These are phyloP conservation scores for Perodicticus potto DNA, from an alignment of 2,797 vertebrate species.

Conservation along the genomic window DNA sequence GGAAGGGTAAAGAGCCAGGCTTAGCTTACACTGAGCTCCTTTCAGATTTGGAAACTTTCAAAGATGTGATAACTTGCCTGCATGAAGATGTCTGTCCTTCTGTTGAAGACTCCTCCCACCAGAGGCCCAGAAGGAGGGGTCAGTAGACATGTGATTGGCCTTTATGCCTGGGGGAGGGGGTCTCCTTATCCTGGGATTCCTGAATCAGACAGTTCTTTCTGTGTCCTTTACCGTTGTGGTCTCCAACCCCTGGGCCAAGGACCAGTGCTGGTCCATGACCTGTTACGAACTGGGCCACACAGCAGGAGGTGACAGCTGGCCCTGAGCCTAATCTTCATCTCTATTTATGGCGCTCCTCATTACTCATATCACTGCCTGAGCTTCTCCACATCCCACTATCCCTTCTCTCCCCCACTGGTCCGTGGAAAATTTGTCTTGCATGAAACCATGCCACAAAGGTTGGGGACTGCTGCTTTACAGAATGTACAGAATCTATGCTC, in stretches of 20 bases:
- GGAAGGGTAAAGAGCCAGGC: background rate
- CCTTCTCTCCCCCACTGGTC: too few species aligned
- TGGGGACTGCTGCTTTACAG: background rate
- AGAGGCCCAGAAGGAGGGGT: background rate
- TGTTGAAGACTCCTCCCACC: fast-evolving
- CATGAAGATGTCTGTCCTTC: fast-evolving
- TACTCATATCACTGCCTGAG: too few species aligned
- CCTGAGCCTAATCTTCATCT: too few species aligned
- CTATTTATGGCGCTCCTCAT: too few species aligned
- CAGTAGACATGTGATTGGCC: fast-evolving
- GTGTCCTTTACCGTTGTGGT: background rate
- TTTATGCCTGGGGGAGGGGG: fast-evolving
- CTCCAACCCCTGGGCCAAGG: too few species aligned
- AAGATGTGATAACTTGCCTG: fast-evolving
- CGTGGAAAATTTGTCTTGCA: too few species aligned
- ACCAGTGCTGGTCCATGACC: too few species aligned
- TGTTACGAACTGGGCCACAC: too few species aligned
- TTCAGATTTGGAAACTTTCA: background rate
- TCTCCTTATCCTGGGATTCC: background rate
- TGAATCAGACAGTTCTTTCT: fast-evolving
- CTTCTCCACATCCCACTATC: too few species aligned
- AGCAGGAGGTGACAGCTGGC: too few species aligned
- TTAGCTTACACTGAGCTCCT: fast-evolving
- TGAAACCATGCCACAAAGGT: too few species aligned
- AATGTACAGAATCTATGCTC: fast-evolving